Percentiles rank a stretch among this genome's conserved stretches.
Conservation (phyloP, 2,797 vertebrate genomes). For the Calcarius lapponicus region DNA sequence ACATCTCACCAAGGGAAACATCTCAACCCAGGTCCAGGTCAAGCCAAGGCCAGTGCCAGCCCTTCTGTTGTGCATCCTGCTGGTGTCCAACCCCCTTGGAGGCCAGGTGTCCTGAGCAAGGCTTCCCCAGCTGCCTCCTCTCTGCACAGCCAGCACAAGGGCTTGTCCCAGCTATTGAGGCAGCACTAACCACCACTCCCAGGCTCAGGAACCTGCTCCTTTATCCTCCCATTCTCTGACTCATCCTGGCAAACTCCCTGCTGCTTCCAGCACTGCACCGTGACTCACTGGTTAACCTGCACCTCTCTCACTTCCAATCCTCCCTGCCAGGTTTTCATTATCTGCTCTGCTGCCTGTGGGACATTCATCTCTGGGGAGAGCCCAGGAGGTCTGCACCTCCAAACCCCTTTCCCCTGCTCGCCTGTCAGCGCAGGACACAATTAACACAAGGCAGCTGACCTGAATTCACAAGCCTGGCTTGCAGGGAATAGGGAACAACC, state of each 20-base stretch:
- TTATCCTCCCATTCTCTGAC: slow-evolving; percentile 14
- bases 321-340: slow-evolving; percentile 14
- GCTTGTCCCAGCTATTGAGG: rapidly evolving
- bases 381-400: background rate
- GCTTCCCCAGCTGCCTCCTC: background rate
- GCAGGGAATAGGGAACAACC: background rate
- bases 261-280: background rate
- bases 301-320: slow-evolving; percentile 18
- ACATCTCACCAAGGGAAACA: background rate
- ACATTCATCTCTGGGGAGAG: background rate
- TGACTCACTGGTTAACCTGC: slow-evolving; percentile 46
- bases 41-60: background rate
- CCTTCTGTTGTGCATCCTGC: background rate
- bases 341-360: background rate
- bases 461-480: background rate
- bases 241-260: slow-evolving; percentile 4
- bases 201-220: background rate
- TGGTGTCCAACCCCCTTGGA: background rate
- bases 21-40: background rate
- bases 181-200: background rate
- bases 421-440: background rate
- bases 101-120: background rate
- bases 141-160: background rate
- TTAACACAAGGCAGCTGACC: background rate
- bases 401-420: background rate